Conservation (phyloP, 2,113 vertebrate genomes). For the Pholis gunnellus region DNA sequence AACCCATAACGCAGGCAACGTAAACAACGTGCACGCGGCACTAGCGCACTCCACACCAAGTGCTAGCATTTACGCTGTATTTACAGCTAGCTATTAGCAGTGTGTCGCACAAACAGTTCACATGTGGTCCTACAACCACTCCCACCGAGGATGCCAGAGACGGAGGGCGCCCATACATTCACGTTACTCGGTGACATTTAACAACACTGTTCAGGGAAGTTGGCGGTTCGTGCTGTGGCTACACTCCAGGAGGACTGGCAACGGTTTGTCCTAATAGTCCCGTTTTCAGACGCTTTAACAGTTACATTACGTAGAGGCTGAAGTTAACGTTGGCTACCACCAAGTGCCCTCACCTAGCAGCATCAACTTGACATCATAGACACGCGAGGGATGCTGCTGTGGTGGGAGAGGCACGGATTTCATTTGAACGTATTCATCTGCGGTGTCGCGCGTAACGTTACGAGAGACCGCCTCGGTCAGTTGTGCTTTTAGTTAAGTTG, state of each 20-base stretch:
- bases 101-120: slow-evolving; percentile 55
- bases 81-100: slow-evolving; percentile 30
- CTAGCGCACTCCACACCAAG: neutral
- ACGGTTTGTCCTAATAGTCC: neutral
- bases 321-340: slow-evolving; percentile 42
- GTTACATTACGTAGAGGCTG: neutral
- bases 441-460: slow-evolving; percentile 13
- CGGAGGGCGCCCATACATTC: slow-evolving; percentile 5
- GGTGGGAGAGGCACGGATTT: slow-evolving; percentile 65
- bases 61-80: slow-evolving; percentile 21
- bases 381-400: slow-evolving; percentile 60
- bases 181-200: neutral
- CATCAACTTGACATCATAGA: slow-evolving; percentile 64
- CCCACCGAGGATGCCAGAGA: slow-evolving; percentile 60
- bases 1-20: neutral
- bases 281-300: neutral
- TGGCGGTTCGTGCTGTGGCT: neutral
- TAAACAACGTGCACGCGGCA: neutral
- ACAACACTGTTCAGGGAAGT: neutral
- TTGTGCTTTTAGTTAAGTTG: slow-evolving; percentile 41
- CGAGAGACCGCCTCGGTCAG: neutral
- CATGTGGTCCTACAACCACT: slow-evolving; percentile 71
- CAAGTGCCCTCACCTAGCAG: slow-evolving; percentile 49
- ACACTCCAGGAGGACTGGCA: neutral
- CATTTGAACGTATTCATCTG: slow-evolving; percentile 39